Evolutionary conservation across 2,888 invertebrate genomes (phyloP), one percentile per base, ranked within the genome.

Genomic region (Dynastes hyllus): DNA sequence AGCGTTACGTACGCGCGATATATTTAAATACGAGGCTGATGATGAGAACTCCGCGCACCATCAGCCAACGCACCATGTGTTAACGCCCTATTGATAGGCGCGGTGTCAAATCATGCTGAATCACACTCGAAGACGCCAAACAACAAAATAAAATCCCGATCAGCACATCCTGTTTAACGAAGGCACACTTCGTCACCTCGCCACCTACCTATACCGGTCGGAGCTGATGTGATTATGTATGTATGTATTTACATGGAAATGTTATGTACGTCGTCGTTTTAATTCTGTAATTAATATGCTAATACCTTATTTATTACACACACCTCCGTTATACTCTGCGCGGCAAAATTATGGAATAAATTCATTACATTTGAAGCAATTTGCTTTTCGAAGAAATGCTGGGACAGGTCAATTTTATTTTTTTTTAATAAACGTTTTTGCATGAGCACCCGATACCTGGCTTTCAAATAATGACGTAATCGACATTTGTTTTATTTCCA

Each of bases 61-160:
- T 32, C 63, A 27, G 29, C 67, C 50, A 50, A 67, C 67, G 67
- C 67, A 50, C 45, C 67, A n/a, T 65, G 67, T 67, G 67, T 67
- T 67, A 67, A 67, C 67, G 67, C 13, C 67, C 67, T 45, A 67
- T 67, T 67, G 67, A 67, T 67, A 27, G 45, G 16, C 50, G 45
- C 67, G 45, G 67, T 67, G 50, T 67, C 67, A 67, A 67, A 67
- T 67, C 67, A 16, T 45, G 67, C 67, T 67, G 67, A 67, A 50
- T 67, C 67, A 67, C 67, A 32, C 63, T 27, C 29, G 32, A 63
- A 63, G 27, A 27, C 63, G 29, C 29, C 29, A 32, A 63, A 27
- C 63, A 27, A 63, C 63, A 58, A 58, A 32, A 63, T 32, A 63
- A 63, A 50, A 50, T 67, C 45, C 27, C 45, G 16, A 67, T 67